Evolutionary conservation across 1,140 invertebrate species (phyloP).

Genomic region (Pissodes strobi): DNA sequence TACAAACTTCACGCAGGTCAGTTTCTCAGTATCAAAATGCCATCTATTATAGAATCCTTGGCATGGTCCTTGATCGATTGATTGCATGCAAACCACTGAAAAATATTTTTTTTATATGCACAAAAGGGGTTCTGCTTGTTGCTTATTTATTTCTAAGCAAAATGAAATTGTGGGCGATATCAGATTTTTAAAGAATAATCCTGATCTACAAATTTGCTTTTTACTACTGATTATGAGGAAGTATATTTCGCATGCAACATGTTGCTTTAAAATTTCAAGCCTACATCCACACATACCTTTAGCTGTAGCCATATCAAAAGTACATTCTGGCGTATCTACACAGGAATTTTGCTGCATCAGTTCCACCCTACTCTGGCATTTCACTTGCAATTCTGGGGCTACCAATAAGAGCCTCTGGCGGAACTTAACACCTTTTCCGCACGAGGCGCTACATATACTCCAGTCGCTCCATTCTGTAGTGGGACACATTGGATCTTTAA

Average conservation of each 20-base stretch:
- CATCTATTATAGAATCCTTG: conserved; percentile 80
- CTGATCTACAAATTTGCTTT: too few species aligned
- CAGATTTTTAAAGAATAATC: too few species aligned
- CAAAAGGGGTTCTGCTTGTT: too few species aligned
- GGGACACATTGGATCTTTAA: conserved; percentile 65
- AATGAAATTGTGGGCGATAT: too few species aligned
- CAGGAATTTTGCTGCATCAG: conserved; percentile 70
- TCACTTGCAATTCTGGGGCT: conserved; percentile 61
- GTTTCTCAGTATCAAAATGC: conserved; percentile 74
- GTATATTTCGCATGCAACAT: too few species aligned
- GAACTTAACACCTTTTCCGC: conserved; percentile 71
- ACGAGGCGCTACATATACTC: conserved; percentile 74
- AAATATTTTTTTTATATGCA: conserved; percentile 12
- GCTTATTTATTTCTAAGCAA: too few species aligned
- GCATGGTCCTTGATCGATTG: conserved; percentile 77
- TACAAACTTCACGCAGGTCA: conserved; percentile 78
- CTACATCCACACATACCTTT: too few species aligned
- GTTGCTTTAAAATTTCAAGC: too few species aligned
- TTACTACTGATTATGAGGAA: too few species aligned
- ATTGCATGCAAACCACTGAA: conserved; percentile 77
- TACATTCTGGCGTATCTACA: conserved; percentile 67
- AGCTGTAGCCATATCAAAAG: conserved; percentile 72
- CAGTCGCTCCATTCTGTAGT: conserved; percentile 74
- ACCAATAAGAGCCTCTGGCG: conserved; percentile 72
- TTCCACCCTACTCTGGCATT: conserved; percentile 65